These are phyloP conservation scores for Phortica variegata DNA, from an alignment of 1,140 invertebrate species.

Conservation along the genomic window DNA sequence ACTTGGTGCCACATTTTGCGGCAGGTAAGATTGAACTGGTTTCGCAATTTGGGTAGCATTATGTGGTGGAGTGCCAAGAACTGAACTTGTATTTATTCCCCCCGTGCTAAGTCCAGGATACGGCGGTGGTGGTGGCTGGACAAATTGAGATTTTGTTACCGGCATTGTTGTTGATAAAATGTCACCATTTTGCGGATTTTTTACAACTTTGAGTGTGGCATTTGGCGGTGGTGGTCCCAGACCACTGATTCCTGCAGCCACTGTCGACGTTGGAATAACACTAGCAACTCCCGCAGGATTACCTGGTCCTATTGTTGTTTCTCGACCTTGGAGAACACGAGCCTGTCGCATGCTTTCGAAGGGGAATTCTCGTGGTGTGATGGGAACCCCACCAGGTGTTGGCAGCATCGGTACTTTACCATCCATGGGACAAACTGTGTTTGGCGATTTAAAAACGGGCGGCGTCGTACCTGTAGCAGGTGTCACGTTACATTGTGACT, in stretches of 20 bases:
- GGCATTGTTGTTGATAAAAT: constrained; percentile 20
- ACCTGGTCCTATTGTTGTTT: constrained; percentile 10
- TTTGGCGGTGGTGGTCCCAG: constrained; percentile 44
- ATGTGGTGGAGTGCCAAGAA: constrained; percentile 20
- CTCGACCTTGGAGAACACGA: constrained; percentile 63
- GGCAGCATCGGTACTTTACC: constrained; percentile 64
- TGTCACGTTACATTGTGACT: constrained; percentile 24
- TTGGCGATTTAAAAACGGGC: constrained; percentile 73
- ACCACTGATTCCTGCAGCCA: constrained; percentile 9
- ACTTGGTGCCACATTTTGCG: constrained; percentile 17
- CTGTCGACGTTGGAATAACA: background rate
- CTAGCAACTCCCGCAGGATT: background rate
- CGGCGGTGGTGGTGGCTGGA: constrained; percentile 58
- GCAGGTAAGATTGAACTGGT: constrained; percentile 28
- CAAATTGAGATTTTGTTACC: constrained; percentile 44
- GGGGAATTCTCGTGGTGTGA: constrained; percentile 65
- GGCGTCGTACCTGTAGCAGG: constrained; percentile 34
- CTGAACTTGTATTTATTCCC: too few species aligned
- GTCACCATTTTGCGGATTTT: constrained; percentile 41
- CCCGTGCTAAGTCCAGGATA: constrained; percentile 57
- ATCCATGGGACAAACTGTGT: constrained; percentile 79
- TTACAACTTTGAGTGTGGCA: constrained; percentile 43
- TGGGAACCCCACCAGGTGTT: constrained; percentile 40
- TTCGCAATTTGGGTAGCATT: constrained; percentile 24
- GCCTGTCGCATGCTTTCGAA: constrained; percentile 90